Evolutionary conservation across 2,113 vertebrate genomes (phyloP).

Genomic region (Spheniscus mendiculus): DNA sequence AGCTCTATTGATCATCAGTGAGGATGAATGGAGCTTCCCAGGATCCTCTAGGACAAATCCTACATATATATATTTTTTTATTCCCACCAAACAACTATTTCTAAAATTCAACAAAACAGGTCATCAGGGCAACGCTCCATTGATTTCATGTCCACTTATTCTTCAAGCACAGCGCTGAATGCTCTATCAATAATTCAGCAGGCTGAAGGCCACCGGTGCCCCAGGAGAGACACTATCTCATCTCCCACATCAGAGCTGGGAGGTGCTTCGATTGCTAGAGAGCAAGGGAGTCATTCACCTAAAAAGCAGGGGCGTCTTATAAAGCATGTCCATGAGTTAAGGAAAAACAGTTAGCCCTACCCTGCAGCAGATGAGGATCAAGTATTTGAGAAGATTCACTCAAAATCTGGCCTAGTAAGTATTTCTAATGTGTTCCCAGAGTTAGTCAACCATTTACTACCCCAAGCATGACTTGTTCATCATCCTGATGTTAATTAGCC

Average conservation of each 20-base stretch:
- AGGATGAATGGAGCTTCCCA: constrained; percentile 72
- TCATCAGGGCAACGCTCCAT: constrained; percentile 68
- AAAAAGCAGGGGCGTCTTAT: background rate
- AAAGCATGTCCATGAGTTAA: background rate
- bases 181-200: constrained; percentile 71
- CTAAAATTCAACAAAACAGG: constrained; percentile 73
- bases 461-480: constrained; percentile 43
- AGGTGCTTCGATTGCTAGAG: background rate
- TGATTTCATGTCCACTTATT: constrained; percentile 71
- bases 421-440: background rate
- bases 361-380: background rate
- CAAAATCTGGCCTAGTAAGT: background rate
- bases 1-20: constrained; percentile 59
- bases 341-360: background rate
- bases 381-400: background rate
- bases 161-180: constrained; percentile 61
- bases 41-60: constrained; percentile 71
- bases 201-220: constrained; percentile 40
- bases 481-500: constrained; percentile 30
- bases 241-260: constrained; percentile 12
- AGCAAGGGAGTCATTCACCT: background rate
- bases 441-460: constrained; percentile 1
- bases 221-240: constrained; percentile 40
- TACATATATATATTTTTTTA: constrained; percentile 69
- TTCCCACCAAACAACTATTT: constrained; percentile 66